These are phyloP conservation scores for Cirrhinus mrigala DNA, from an alignment of 2,797 vertebrate genomes.

Conservation along the genomic window DNA sequence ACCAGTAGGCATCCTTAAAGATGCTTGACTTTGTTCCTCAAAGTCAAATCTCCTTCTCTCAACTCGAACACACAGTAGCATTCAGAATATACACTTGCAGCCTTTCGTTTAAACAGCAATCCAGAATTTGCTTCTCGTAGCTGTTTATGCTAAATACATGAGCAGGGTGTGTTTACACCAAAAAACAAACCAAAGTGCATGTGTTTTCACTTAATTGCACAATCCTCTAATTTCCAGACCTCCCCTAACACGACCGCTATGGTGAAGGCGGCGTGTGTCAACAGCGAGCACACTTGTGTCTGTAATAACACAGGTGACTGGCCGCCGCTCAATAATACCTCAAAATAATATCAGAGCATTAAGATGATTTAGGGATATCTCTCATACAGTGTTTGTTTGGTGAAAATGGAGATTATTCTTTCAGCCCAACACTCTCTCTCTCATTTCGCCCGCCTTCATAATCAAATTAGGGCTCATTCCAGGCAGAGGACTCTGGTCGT, in stretches of 20 bases:
- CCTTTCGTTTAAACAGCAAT: conserved; percentile 10
- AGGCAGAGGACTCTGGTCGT: conserved; percentile 68
- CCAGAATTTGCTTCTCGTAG: conserved; percentile 25
- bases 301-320: conserved; percentile 36
- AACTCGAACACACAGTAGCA: conserved; percentile 6
- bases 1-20: neutral
- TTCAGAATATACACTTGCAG: conserved; percentile 19
- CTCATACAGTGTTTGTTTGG: conserved; percentile 32
- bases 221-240: conserved; percentile 49
- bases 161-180: conserved; percentile 18
- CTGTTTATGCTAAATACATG: conserved; percentile 31
- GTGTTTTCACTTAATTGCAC: conserved; percentile 59
- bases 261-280: conserved; percentile 24
- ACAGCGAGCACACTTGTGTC: conserved; percentile 24
- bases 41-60: conserved; percentile 8
- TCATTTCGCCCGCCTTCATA: conserved; percentile 64
- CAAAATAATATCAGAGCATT: conserved; percentile 39
- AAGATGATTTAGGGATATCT: conserved; percentile 44
- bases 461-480: conserved; percentile 77
- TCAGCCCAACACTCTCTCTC: conserved; percentile 46
- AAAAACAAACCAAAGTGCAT: conserved; percentile 41
- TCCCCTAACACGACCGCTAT: conserved; percentile 30
- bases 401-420: conserved; percentile 54
- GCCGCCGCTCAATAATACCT: conserved; percentile 6
- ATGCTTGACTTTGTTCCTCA: neutral